Base-by-base conservation (phyloP, 2,888 invertebrate genomes). In the Mayetiola destructor region DNA sequence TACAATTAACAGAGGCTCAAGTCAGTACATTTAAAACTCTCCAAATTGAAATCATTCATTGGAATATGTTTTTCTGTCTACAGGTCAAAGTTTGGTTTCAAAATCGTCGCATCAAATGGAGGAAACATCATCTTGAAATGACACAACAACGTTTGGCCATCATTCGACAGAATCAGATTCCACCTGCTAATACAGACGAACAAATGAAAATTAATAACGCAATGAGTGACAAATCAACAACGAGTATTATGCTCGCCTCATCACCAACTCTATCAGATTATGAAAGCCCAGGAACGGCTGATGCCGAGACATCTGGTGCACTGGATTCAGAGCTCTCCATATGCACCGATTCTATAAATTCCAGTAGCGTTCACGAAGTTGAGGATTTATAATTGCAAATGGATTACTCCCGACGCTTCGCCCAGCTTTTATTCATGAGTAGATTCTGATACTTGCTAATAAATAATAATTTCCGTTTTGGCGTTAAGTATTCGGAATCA, bases 21-120 rank as follows among this genome's bases (percentile, higher is more conserved):
- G 90, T 88, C 63, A 18, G 37, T 40, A 32, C 32, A 32, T 48
- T 54, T 10, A 10, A 21, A 20, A 35, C 14, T 10, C 16, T 8
- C n/a, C n/a, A 16, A 40, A 8, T 18, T 40, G 6, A 10, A 40
- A 40, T 18, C 5, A 10, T 29, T 52, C n/a, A 9, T 55, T 55
- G 32, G 9, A 29, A 54, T 20, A 18, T 57, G 16, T 36, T 23
- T 27, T 27, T 21, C 5, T 42, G 9, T 4, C 8, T 27, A 2
- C 76, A 88, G 82, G 88, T 89, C 2, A 90, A 90, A 70, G 89
- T 90, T 4, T 90, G 89, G 89, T 90, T 90, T 71, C 93, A 93
- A 73, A 93, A 93, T 69, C 77, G 93, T 4, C 79, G 95, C 39
- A 96, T 96, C 63, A 73, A 72, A 75, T 95, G 94, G 94, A 78